Evolutionary conservation across 2,113 vertebrate genomes (phyloP).

Genomic region (Rhabdomys dilectus): DNA sequence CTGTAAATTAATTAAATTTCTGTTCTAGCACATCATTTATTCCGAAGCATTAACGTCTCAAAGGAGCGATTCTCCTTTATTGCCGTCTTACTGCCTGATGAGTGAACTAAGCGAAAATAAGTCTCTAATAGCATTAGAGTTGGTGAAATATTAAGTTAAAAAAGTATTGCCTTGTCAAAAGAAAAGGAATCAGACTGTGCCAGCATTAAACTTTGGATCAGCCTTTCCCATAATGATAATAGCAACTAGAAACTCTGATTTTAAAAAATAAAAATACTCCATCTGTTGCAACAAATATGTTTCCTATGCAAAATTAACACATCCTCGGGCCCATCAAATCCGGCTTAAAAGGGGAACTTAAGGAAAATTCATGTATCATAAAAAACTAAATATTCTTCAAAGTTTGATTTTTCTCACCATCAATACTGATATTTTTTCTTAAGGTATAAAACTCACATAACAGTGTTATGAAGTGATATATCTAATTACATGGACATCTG

Average conservation of each 20-base stretch:
- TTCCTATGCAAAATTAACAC: slow-evolving; percentile 1
- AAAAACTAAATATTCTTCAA: slow-evolving; percentile 54
- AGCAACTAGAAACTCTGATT: neutral
- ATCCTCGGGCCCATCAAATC: slow-evolving; percentile 3
- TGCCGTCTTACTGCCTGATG: slow-evolving; percentile 97
- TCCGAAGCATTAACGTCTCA: slow-evolving; percentile 96
- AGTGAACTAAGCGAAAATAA: slow-evolving; percentile 97
- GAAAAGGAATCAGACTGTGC: slow-evolving; percentile 81
- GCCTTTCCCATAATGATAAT: slow-evolving; percentile 42
- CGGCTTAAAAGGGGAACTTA: neutral
- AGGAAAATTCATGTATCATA: slow-evolving; percentile 66
- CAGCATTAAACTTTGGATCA: slow-evolving; percentile 64
- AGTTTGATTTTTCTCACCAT: slow-evolving; percentile 42
- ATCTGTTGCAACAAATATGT: slow-evolving; percentile 37
- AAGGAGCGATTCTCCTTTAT: slow-evolving; percentile 99
- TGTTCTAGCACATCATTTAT: slow-evolving; percentile 99
- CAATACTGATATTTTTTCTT: slow-evolving; percentile 61
- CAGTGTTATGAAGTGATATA: slow-evolving; percentile 24
- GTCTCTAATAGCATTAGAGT: slow-evolving; percentile 97
- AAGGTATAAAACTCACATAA: slow-evolving; percentile 63
- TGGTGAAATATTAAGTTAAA: slow-evolving; percentile 97
- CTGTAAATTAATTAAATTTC: slow-evolving; percentile 99
- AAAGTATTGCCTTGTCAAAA: slow-evolving; percentile 86
- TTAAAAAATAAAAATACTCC: neutral
- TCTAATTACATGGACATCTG: slow-evolving; percentile 79